Conservation (phyloP, 2,888 invertebrate genomes). For the Platycnemis pennipes region DNA sequence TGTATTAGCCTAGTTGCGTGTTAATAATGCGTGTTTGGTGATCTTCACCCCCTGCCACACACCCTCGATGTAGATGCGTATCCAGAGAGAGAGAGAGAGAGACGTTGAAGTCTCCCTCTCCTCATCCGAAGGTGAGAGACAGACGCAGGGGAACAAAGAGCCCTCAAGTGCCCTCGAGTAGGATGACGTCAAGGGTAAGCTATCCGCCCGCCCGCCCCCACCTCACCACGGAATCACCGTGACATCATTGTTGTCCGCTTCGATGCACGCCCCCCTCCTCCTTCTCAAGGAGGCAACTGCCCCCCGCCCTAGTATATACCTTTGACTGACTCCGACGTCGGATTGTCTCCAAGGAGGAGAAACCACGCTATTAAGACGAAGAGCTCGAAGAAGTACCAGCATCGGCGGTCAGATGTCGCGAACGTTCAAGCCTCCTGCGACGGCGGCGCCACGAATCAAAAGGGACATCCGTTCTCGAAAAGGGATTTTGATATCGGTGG, state of each 20-base stretch:
- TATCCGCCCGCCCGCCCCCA: background rate
- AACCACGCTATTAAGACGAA: too few relatives aligned
- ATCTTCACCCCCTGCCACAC: too few relatives aligned
- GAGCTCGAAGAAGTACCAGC: background rate
- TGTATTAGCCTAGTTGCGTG: too few relatives aligned
- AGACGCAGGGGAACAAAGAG: conserved; percentile 30
- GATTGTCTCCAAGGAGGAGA: too few relatives aligned
- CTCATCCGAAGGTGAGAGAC: background rate
- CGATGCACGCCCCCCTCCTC: background rate
- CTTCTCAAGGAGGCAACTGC: background rate
- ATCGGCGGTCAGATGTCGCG: conserved; percentile 1
- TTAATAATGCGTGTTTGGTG: too few relatives aligned
- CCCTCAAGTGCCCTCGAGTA: background rate
- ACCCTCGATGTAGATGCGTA: too few relatives aligned
- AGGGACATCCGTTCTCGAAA: background rate
- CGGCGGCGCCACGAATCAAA: background rate
- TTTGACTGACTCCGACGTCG: background rate
- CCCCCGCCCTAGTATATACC: background rate
- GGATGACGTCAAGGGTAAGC: conserved; percentile 42
- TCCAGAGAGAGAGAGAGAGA: too few relatives aligned
- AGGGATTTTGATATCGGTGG: background rate
- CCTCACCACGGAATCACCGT: conserved; percentile 37
- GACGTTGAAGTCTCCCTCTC: too few relatives aligned
- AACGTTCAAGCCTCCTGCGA: background rate
- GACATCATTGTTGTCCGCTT: conserved; percentile 57